Base-by-base conservation (phyloP, 2,888 invertebrate genomes). In the Agriopis leucophaearia region DNA sequence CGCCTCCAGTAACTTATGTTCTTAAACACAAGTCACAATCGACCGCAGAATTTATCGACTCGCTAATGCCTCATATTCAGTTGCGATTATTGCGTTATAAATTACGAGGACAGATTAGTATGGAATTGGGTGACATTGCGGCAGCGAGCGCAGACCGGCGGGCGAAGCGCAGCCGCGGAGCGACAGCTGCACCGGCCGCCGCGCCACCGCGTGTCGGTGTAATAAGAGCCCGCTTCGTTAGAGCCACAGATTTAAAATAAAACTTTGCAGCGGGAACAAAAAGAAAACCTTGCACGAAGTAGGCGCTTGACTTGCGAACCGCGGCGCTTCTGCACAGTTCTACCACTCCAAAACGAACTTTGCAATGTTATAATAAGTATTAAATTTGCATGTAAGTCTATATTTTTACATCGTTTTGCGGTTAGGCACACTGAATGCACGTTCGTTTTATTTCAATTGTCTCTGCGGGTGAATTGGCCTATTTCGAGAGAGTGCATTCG, bases 191-290 rank as follows among this genome's bases (percentile, higher is more conserved):
- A 81, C 78, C 74, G 27, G 27, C 27, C 27, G 27, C 27, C 27
- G 27, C 27, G 27, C 27, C 78, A 75, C 76, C 74, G 75, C 76
- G 75, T 75, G 81, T 80, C 82, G 82, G 82, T 83, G 88, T 88
- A 87, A 88, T 88, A 84, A 87, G 91, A 88, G 84, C 85, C 80
- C 84, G 89, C 85, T 89, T 91, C 91, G 91, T 91, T 91, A 91
- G 88, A 87, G 86, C 87, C 83, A 79, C 88, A 88, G 91, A 91
- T 90, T 92, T 88, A 89, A 91, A 92, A 92, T 91, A 93, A 92
- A 92, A 89, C 87, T 84, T 84, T 81, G 82, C 84, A 81, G 80
- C 77, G 82, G 75, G 82, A 88, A 90, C 88, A 90, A 91, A 92
- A 91, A 88, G 87, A 87, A 86, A 83, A 84, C 83, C 82, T 79